Conservation (phyloP, 64 coral and sea anemone species). For the Montipora cactus region DNA sequence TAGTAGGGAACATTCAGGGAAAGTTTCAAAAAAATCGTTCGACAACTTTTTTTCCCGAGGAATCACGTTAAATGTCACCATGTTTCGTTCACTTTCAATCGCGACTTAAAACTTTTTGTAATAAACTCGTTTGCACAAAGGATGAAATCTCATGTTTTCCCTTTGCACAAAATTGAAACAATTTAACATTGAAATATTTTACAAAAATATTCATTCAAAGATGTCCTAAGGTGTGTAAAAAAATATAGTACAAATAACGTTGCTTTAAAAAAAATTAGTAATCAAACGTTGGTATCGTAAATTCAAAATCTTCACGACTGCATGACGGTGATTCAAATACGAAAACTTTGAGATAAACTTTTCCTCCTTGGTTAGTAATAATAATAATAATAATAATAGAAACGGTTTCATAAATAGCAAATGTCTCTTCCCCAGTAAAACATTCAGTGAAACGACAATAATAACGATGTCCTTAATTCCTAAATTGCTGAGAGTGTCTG, state of each 20-base stretch:
- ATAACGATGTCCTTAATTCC: too few species aligned
- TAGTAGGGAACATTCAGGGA: too few species aligned
- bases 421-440: too few species aligned
- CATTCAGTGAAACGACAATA: too few species aligned
- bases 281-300: not conserved
- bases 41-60: too few species aligned
- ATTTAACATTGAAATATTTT: not conserved
- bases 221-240: not conserved
- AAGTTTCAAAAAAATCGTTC: too few species aligned
- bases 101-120: not conserved
- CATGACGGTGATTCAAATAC: not conserved
- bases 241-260: not conserved
- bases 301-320: slow-evolving; percentile 10
- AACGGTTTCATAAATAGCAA: too few species aligned
- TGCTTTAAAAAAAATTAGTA: not conserved
- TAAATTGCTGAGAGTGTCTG: too few species aligned
- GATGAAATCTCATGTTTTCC: not conserved
- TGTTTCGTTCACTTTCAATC: not conserved
- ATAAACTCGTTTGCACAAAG: not conserved
- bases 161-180: not conserved
- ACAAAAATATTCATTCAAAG: not conserved
- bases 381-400: too few species aligned
- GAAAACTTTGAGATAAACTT: not conserved
- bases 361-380: not conserved
- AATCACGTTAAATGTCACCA: too few species aligned